Evolutionary conservation across 2,797 vertebrate species (phyloP), one percentile per base, ranked within the genome.

Genomic region (Phataginus tricuspis): DNA sequence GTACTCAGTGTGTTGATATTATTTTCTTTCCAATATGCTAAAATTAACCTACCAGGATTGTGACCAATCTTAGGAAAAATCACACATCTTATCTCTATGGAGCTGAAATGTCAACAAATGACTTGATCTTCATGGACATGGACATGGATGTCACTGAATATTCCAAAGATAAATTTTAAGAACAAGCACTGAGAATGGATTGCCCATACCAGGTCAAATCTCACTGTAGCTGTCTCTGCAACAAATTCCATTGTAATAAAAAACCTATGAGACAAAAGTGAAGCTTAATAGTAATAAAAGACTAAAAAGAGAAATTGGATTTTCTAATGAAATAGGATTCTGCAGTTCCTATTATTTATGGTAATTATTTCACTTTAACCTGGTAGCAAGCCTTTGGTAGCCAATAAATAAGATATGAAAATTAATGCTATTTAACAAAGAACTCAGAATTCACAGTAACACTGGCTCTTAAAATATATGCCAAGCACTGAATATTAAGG

Each of bases 311-410:
- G 53, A 94, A 95, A 92, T 5, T 90, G 12, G 25, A 80, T 95
- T 82, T 96, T 84, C 85, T 95, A 96, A 94, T 64, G 80, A 95
- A 95, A 94, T 23, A 57, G 63, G 83, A 79, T 92, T 94, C 51
- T 79, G 18, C 8, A 92, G 31, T 66, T 95, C 42, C 34, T 23
- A 68, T 79, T 59, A 82, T 4, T 71, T 86, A 49, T 0, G 45
- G 2, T 34, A 92, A 74, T 86, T 57, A 66, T 83, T 86, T 95
- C n/a, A 86, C 63, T 90, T 82, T 53, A 82, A 66, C 63, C 84
- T 86, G 42, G n/a, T 68, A 86, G 21, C 42, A 92, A 92, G n/a
- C 6, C 31, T 78, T 66, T 53, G 31, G 7, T 23, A 83, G 39
- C 14, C 69, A 86, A 72, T 49, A 92, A 59, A 85, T 78, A 55